A percentile compares a stretch with the other conserved stretches of the same genome.
Evolutionary conservation across 2,888 invertebrate genomes (phyloP).

Genomic region (Eupithecia vulgata): DNA sequence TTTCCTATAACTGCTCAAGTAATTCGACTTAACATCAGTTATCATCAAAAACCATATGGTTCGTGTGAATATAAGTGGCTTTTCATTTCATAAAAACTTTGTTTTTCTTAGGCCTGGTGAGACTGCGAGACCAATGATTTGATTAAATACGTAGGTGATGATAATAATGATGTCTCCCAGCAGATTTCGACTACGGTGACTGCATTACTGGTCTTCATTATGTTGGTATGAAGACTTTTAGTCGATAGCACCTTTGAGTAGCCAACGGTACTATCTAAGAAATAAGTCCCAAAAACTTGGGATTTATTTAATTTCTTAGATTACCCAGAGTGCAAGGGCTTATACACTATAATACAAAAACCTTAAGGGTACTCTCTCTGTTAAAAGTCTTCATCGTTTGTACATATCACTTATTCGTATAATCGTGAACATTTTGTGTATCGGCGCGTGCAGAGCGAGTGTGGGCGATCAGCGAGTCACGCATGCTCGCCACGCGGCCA

Average conservation of each 20-base stretch:
- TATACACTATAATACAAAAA: too few relatives aligned
- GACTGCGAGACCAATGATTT: neutral
- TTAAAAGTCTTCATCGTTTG: neutral
- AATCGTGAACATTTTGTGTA: slow-evolving; percentile 6
- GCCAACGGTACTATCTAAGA: too few relatives aligned
- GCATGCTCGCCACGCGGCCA: slow-evolving; percentile 36
- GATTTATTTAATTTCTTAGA: too few relatives aligned
- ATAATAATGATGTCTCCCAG: too few relatives aligned
- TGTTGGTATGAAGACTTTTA: too few relatives aligned
- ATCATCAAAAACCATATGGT: neutral
- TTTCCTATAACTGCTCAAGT: neutral
- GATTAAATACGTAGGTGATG: too few relatives aligned
- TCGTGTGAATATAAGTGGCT: neutral
- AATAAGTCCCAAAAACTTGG: too few relatives aligned
- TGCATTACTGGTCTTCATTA: too few relatives aligned
- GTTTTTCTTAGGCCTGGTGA: neutral
- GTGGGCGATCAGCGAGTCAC: slow-evolving; percentile 43
- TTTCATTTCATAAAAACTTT: neutral
- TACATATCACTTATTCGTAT: neutral
- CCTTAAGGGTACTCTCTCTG: neutral
- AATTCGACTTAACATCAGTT: neutral
- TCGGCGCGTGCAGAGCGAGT: slow-evolving; percentile 18
- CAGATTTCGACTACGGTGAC: too few relatives aligned
- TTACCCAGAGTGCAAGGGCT: too few relatives aligned
- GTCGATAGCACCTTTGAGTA: too few relatives aligned